Conservation (phyloP, 2,888 invertebrate species). For the Carterocephalus palaemon region DNA sequence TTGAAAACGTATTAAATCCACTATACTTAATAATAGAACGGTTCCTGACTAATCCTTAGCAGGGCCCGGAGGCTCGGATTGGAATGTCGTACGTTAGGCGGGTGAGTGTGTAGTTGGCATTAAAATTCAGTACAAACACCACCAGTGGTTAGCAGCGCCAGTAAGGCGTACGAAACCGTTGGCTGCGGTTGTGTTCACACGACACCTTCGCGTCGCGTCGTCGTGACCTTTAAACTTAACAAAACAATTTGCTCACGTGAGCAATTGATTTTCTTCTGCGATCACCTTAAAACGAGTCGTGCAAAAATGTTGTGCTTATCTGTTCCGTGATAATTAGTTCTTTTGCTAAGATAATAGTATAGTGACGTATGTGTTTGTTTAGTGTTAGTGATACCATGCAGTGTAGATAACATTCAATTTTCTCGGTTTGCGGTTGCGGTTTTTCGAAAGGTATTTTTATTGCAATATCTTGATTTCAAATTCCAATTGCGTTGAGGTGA, state of each 20-base stretch:
- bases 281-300: conserved; percentile 24
- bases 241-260: conserved; percentile 27
- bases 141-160: conserved; percentile 29
- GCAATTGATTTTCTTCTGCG: neutral
- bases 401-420: conserved; percentile 55
- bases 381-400: conserved; percentile 56
- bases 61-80: conserved; percentile 11
- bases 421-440: conserved; percentile 58
- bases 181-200: conserved; percentile 40
- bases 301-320: conserved; percentile 24
- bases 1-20: no score
- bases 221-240: conserved; percentile 40
- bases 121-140: conserved; percentile 20
- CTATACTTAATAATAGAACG: no score
- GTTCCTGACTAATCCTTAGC: conserved; percentile 8
- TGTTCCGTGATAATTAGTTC: conserved; percentile 30
- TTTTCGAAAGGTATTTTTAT: conserved; percentile 46
- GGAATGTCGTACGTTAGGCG: conserved; percentile 23
- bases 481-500: neutral
- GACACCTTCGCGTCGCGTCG: conserved; percentile 37
- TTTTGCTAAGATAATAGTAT: conserved; percentile 36
- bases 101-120: conserved; percentile 21
- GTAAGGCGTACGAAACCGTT: conserved; percentile 51
- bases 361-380: conserved; percentile 60
- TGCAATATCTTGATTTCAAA: conserved; percentile 27